Base-by-base conservation (phyloP, 2,888 invertebrate genomes). In the Thera britannica region DNA sequence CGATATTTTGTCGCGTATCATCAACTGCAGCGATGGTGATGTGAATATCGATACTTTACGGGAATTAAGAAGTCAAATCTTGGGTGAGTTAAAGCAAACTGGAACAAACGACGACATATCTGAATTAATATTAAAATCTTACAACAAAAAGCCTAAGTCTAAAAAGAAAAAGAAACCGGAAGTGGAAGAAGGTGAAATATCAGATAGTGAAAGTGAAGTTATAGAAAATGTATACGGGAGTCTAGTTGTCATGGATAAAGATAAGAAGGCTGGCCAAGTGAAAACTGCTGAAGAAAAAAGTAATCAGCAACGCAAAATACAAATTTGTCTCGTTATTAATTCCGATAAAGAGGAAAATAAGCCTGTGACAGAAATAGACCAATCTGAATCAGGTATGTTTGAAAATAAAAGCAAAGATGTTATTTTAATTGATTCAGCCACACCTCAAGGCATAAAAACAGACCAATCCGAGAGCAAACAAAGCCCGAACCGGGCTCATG, bases 21-120 rank as follows among this genome's bases (percentile, higher is more conserved):
- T 93, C 51, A 87, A 87, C 68, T 93, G 93, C 73, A 88, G 84
- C 68, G 90, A 92, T 73, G 81, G 79, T 65, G 93, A 93, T 71
- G 92, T 94, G 63, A 92, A 94, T 70, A 91, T 95, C 54, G 84
- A 88, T 62, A 93, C 94, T 52, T 81, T 95, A 57, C 88, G 93
- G 54, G 90, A 89, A 72, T 79, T 94, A 51, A 85, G 94, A 72
- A 84, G 89, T 38, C 90, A 93, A 81, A 89, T 95, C 61, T 86
- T 94, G 9, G 88, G 89, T 12, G 94, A 95, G 80, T 80, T 94
- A 11, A 89, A 90, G 76, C 85, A 90, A 51, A 92, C 91, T 0
- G 90, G 92, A 34, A 82, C 84, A 34, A 92, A 84, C 67, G 89
- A 92, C 72, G 93, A 93, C 66, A 92, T 93, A 80, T 90, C 92